Conservation (phyloP, 2,888 invertebrate genomes). For the Augiades crinisus region DNA sequence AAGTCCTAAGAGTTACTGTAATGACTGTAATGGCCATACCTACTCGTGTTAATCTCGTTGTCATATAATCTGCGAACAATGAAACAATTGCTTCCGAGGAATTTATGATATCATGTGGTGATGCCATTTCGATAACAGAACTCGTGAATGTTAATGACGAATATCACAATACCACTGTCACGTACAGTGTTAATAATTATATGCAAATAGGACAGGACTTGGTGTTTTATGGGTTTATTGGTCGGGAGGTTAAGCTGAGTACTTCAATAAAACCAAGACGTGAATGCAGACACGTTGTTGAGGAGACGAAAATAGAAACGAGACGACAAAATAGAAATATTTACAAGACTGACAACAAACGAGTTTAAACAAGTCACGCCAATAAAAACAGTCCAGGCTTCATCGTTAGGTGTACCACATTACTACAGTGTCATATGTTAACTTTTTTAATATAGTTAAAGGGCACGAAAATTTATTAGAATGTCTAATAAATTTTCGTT, state of each 20-base stretch:
- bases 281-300: not conserved
- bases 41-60: conserved; percentile 10
- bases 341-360: no score
- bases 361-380: no score
- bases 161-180: conserved; percentile 23
- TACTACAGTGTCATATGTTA: no score
- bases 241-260: not conserved
- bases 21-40: not conserved
- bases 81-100: conserved; percentile 24
- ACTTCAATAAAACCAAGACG: no score
- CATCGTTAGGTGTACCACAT: no score
- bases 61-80: conserved; percentile 18
- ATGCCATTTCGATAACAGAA: conserved; percentile 33
- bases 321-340: no score
- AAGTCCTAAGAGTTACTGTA: not conserved
- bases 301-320: no score
- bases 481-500: no score
- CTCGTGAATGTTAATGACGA: conserved; percentile 29
- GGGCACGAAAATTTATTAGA: no score
- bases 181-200: conserved; percentile 8
- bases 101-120: conserved; percentile 33
- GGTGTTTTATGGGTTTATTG: conserved; percentile 14
- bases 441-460: no score
- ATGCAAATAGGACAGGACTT: conserved; percentile 2
- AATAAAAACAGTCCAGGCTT: no score